phyloP scores from a whole-genome alignment of 2,888 invertebrate species.

The Arge pagana region DNA sequence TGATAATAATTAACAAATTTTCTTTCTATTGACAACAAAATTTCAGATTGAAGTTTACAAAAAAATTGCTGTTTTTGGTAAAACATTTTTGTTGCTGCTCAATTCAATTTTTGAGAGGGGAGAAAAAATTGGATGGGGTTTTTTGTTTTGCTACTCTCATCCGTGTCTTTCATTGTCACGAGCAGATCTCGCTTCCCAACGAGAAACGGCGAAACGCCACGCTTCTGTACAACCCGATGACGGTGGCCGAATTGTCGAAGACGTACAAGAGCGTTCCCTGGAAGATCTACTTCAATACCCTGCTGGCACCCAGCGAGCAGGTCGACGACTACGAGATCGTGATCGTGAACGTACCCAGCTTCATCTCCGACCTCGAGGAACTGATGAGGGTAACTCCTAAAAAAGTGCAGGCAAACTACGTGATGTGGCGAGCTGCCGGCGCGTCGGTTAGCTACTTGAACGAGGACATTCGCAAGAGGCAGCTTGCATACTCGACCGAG shows the following conservation, averaged over 20 bases:
- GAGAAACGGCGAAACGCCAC: constrained; percentile 91
- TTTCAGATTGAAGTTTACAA: no score
- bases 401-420: constrained; percentile 83
- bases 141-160: constrained; percentile 10
- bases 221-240: constrained; percentile 90
- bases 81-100: no score
- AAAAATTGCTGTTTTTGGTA: no score
- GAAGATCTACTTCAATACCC: constrained; percentile 81
- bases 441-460: constrained; percentile 81
- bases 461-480: constrained; percentile 76
- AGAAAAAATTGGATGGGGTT: not conserved
- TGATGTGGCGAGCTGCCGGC: constrained; percentile 88
- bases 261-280: constrained; percentile 80
- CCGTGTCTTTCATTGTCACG: constrained; percentile 29
- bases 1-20: no score
- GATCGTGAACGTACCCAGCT: constrained; percentile 84
- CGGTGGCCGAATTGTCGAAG: constrained; percentile 73
- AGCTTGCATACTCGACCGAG: constrained; percentile 79
- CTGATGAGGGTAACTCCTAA: constrained; percentile 65
- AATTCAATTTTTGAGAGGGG: not conserved
- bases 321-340: constrained; percentile 74
- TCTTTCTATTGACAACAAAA: no score
- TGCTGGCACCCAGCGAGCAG: constrained; percentile 70
- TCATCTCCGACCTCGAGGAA: constrained; percentile 73
- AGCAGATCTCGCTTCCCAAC: constrained; percentile 82